Evolutionary conservation across 2,113 vertebrate genomes (phyloP).

Genomic region (Myiozetetes cayanensis): DNA sequence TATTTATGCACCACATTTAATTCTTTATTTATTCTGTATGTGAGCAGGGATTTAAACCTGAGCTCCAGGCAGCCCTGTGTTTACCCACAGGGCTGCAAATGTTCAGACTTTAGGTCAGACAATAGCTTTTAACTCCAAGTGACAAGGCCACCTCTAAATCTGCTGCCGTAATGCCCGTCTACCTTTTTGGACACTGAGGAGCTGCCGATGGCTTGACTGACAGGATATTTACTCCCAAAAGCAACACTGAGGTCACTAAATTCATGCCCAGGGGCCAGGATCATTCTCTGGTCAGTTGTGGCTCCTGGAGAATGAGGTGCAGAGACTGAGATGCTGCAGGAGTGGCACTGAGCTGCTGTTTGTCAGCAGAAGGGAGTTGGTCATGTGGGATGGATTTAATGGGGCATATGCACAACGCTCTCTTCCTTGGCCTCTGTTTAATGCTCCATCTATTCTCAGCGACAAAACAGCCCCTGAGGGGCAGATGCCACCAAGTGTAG

Average conservation of each 20-base stretch:
- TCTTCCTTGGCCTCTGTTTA: background rate
- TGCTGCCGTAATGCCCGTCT: rapidly evolving
- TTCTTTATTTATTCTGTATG: conserved; percentile 53
- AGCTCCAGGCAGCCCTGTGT: conserved; percentile 13
- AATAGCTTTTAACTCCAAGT: background rate
- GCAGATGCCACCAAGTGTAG: conserved; percentile 11
- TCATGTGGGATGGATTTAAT: background rate
- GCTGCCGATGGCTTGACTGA: background rate
- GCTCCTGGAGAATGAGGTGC: background rate
- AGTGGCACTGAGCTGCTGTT: background rate
- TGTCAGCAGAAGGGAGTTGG: background rate
- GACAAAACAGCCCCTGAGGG: background rate
- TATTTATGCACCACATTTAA: background rate
- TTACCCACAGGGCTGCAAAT: conserved; percentile 6
- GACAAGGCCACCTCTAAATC: background rate
- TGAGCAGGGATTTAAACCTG: background rate
- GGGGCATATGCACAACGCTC: background rate
- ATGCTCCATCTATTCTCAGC: conserved; percentile 28
- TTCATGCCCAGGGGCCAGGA: background rate
- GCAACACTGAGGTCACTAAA: background rate
- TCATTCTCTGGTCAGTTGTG: background rate
- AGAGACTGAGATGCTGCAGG: background rate
- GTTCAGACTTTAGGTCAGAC: background rate
- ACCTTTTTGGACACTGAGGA: background rate
- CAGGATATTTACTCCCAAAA: background rate